phyloP scores from a whole-genome alignment of 2,888 invertebrate genomes.

The Exephanes ischioxanthus region DNA sequence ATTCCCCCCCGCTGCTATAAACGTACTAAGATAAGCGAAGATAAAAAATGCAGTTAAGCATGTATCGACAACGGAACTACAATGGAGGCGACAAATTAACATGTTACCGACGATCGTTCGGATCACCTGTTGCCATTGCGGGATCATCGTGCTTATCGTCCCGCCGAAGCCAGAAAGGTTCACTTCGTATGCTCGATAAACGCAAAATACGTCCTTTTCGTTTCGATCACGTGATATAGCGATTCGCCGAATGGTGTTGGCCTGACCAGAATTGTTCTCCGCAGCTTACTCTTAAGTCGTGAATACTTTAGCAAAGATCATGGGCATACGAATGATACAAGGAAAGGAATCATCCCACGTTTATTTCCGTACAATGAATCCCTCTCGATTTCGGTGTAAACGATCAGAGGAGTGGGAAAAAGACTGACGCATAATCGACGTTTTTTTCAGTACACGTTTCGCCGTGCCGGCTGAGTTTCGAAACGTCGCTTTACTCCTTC shows the following conservation, averaged over 20 bases:
- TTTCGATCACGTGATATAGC: background rate
- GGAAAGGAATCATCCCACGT: conserved; percentile 6
- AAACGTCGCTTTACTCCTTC: conserved; percentile 18
- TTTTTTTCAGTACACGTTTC: conserved; percentile 37
- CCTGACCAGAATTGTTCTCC: background rate
- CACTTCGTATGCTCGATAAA: too few species aligned
- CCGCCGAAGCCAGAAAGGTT: too few species aligned
- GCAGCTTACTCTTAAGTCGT: background rate
- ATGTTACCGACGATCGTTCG: too few species aligned
- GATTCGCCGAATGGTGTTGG: background rate
- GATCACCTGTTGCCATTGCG: too few species aligned
- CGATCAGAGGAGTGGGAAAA: background rate
- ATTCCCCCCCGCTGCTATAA: too few species aligned
- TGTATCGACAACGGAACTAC: too few species aligned
- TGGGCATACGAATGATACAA: background rate
- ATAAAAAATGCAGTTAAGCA: too few species aligned
- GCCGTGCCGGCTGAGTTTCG: background rate
- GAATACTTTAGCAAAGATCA: background rate
- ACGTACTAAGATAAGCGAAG: too few species aligned
- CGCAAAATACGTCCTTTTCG: too few species aligned
- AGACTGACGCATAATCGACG: conserved; percentile 53
- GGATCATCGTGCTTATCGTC: too few species aligned
- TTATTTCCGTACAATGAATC: conserved; percentile 41
- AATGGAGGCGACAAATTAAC: too few species aligned
- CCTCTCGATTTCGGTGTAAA: conserved; percentile 34